Percentiles rank a stretch among this genome's conserved stretches.
phyloP scores from a whole-genome alignment of 2,113 vertebrate genomes.

The Casuarius casuarius region DNA sequence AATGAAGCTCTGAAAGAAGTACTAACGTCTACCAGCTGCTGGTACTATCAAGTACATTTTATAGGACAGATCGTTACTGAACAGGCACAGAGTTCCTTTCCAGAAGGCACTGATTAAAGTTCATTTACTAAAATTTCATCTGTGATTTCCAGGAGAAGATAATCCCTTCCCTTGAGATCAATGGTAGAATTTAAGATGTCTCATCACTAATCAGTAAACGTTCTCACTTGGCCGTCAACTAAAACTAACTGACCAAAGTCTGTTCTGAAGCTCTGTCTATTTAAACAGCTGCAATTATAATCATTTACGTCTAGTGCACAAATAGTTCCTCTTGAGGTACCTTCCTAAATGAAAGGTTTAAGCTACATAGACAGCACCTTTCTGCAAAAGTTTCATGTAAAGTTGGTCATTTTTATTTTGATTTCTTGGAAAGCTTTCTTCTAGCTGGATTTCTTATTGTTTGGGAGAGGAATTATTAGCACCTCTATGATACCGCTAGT shows the following conservation, averaged over 20 bases:
- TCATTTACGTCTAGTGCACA: not conserved
- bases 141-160: not conserved
- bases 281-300: not conserved
- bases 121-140: not conserved
- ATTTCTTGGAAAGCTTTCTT: not conserved
- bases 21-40: not conserved
- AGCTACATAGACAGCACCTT: not conserved
- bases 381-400: not conserved
- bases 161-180: not conserved
- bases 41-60: not conserved
- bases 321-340: not conserved
- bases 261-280: not conserved
- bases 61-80: not conserved
- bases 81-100: not conserved
- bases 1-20: not conserved
- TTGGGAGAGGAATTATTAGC: not conserved
- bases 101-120: not conserved
- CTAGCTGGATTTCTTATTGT: not conserved
- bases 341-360: constrained; percentile 5
- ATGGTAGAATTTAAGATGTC: not conserved
- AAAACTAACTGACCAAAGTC: not conserved
- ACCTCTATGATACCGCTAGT: not conserved
- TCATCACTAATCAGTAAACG: not conserved
- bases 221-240: not conserved
- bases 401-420: not conserved